Percentiles rank a stretch among this genome's conserved stretches.
Evolutionary conservation across 2,888 invertebrate genomes (phyloP).

Genomic region (Plemyria rubiginata): DNA sequence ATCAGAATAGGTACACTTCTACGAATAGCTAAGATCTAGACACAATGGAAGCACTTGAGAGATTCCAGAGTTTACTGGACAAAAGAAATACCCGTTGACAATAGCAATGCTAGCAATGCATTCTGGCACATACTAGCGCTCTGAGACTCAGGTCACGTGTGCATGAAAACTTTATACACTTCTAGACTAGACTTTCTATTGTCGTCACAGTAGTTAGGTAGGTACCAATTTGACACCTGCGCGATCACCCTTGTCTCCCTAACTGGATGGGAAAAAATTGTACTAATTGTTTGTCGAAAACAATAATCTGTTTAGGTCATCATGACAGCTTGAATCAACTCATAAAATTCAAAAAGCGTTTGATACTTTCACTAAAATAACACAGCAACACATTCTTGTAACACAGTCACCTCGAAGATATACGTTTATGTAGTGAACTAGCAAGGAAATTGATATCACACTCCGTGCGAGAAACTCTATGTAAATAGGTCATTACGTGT

Average conservation of each 20-base stretch:
- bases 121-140: conserved; percentile 11
- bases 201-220: neutral
- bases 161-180: conserved; percentile 44
- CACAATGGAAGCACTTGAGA: conserved; percentile 51
- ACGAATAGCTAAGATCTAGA: conserved; percentile 44
- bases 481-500: neutral
- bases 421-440: neutral
- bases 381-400: too few species aligned
- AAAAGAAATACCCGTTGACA: conserved; percentile 55
- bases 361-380: neutral
- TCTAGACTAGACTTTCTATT: conserved; percentile 14
- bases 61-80: conserved; percentile 61
- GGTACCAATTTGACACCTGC: neutral
- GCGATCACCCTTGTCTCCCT: neutral
- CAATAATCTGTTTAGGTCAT: too few species aligned
- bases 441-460: neutral
- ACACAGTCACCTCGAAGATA: neutral
- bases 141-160: conserved; percentile 34
- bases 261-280: too few species aligned
- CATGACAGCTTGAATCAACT: too few species aligned
- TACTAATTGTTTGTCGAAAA: too few species aligned
- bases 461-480: neutral
- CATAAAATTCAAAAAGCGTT: neutral
- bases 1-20: conserved; percentile 1
- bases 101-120: conserved; percentile 39